Evolutionary conservation across 1,140 invertebrate genomes (phyloP), one percentile per base, ranked within the genome.

Genomic region (Nylanderia fulva): DNA sequence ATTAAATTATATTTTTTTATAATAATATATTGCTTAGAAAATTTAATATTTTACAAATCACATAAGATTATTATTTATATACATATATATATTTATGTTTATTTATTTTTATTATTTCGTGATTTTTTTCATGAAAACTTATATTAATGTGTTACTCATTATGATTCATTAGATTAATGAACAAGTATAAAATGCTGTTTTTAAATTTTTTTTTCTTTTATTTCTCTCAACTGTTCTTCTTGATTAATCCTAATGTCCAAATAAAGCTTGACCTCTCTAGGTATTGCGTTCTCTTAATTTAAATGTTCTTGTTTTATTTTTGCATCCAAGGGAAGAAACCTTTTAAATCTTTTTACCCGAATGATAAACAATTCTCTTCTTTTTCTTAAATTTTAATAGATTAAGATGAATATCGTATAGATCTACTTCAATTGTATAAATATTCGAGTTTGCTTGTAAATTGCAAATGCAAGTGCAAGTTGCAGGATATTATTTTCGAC

Each of bases 41-140:
- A 9, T 60, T 60, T 75, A 11, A 54, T 7, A 56, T 24, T 24
- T 75, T 42, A 48, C 15, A 18, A 5, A 15, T 72, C 36, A 27
- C 9, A 61, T 27, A 1, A 58, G 24, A 29, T 36, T 42, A 36
- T 29, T 76, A 61, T 29, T 60, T 29, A 75, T 60, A 27, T 15
- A 60, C 18, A 15, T 5, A 42, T 27, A 18, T 4, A 24, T 24
- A 56, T 56, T 56, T 39, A 39, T 33, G 0, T 33, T 24, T 13
- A 42, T 68, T 74, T 11, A 42, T 58, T 27, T 75, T 74, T n/a
- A 27, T 52, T n/a, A n/a, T n/a, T n/a, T n/a, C n/a, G 11, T 33
- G 6, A 54, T 74, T 60, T 75, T 60, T 75, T 54, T 21, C 5
- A 72, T 11, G 2, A n/a, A 3, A 71, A 33, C 0, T 72, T 56